phyloP scores from a whole-genome alignment of 2,797 vertebrate genomes.

The Sparus aurata region DNA sequence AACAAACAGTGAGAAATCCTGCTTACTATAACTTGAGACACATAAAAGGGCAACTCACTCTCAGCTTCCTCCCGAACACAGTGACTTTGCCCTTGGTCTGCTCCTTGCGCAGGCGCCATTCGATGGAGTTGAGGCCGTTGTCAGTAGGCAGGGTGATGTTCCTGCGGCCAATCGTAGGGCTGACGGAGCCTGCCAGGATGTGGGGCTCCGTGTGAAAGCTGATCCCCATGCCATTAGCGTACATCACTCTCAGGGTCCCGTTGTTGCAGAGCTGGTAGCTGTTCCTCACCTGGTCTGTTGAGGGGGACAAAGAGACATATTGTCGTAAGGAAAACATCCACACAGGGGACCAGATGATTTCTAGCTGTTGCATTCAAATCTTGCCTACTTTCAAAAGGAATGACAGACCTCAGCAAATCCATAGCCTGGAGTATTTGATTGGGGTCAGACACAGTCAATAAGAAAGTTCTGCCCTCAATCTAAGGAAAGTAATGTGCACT shows the following conservation, averaged over 20 bases:
- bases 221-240: constrained; percentile 99
- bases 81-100: constrained; percentile 98
- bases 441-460: background rate
- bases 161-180: constrained; percentile 97
- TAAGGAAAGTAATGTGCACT: background rate
- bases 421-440: background rate
- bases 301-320: constrained; percentile 42
- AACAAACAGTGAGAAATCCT: no score
- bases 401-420: background rate
- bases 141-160: constrained; percentile 99
- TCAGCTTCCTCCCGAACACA: constrained; percentile 97
- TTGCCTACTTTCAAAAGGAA: background rate
- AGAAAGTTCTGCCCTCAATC: background rate
- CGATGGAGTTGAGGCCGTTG: constrained; percentile 98
- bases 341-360: background rate
- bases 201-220: constrained; percentile 99
- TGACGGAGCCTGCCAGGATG: constrained; percentile 96
- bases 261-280: constrained; percentile 99
- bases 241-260: constrained; percentile 97
- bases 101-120: constrained; percentile 98
- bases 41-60: constrained; percentile 86
- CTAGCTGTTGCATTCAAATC: background rate
- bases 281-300: constrained; percentile 98
- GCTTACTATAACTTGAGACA: background rate
- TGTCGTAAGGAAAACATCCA: background rate